Evolutionary conservation across 2,888 invertebrate genomes (phyloP), one percentile per base, ranked within the genome.

Genomic region (Sipunculus nudus): DNA sequence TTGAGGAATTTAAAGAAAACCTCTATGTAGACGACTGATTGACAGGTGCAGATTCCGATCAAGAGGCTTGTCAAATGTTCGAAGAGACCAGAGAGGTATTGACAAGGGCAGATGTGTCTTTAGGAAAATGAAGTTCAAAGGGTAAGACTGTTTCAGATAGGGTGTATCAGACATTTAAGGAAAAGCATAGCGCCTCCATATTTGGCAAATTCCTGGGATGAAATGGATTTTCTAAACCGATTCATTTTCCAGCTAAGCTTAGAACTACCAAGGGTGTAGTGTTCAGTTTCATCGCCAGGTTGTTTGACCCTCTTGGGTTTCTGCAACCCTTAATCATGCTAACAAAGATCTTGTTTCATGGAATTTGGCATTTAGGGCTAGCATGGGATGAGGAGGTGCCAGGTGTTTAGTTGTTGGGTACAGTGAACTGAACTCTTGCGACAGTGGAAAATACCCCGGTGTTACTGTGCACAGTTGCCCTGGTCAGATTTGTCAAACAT

Each of bases 291-390:
- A 52, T 74, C 28, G 57, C 68, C 13, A 63, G 58, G n/a, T 13
- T 59, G 1, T 71, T 59, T 39, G 67, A 76, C 47, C 65, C 70
- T 16, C 26, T 67, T 19, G 73, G 71, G 5, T 46, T 69, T 5
- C 10, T 67, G 25, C 48, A 40, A 0, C 64, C 61, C n/a, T 60
- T 65, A 23, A 61, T 32, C n/a, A 55, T 67, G 46, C 61, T n/a
- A n/a, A n/a, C n/a, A n/a, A n/a, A n/a, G n/a, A n/a, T 69, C 2
- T 29, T 75, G 6, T 46, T 78, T 29, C 75, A 76, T 59, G 31
- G 61, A 19, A 25, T 75, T 1, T 78, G 76, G 73, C 53, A 55
- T 21, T 29, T 43, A 16, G 48, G 64, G 2, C 6, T 66, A 5
- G 60, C 43, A 3, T 75, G 75, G 74, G 75, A 76, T 67, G 68